Evolutionary conservation across 2,797 vertebrate species (phyloP), one percentile per base, ranked within the genome.

Genomic region (Siniperca obscura): DNA sequence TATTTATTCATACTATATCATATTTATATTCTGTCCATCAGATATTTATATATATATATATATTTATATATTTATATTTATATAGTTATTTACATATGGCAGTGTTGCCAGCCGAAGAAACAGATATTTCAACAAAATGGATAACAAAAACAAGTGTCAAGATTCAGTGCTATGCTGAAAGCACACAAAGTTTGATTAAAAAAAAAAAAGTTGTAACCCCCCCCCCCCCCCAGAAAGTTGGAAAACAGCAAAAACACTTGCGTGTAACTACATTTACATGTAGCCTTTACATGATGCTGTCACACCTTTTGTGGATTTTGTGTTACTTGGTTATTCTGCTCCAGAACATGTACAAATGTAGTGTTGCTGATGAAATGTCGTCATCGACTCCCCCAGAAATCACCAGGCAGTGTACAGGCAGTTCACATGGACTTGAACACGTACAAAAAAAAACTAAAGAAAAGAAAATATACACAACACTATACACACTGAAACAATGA

Each of bases 1-100:
- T 83, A 91, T 95, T 94, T 94, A 95, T 95, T 95, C 86, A 92
- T 92, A 92, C 90, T 93, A 90, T 92, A 92, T 91, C 88, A 94
- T 90, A 94, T 90, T 90, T 87, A 91, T 93, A 95, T 83, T 87
- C 91, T 93, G 71, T 93, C 79, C 91, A 90, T 92, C 87, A 83
- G 81, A 90, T 91, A 89, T 92, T 84, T 88, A 91, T 88, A 93
- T 89, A 90, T 89, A 85, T 95, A 86, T 89, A 90, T 85, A 27
- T 27, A 27, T 27, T 1, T 27, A 30, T 30, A 30, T 30, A 30
- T 30, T 30, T 30, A 30, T 30, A 83, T 94, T 78, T 95, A 91
- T 94, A 96, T 84, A 91, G 82, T 60, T 95, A 94, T 94, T 90
- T 94, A 95, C 95, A 96, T 42, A 71, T 83, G 91, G 89, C 92